Conservation (phyloP, 2,113 vertebrate genomes). For the Vulpes lagopus region DNA sequence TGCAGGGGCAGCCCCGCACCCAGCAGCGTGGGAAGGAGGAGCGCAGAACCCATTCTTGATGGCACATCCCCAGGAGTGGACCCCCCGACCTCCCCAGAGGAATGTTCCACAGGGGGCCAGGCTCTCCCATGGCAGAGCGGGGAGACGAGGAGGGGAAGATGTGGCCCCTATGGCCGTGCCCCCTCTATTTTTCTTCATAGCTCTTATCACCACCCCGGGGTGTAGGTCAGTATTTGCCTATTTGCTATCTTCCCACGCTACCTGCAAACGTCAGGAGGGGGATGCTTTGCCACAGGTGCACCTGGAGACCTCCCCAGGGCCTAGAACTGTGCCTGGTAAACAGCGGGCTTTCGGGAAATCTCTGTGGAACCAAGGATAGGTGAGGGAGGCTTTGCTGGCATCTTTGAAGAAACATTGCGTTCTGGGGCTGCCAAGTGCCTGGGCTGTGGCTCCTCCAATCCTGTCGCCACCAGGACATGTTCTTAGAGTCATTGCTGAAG, state of each 20-base stretch:
- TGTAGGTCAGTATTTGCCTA: too few species aligned
- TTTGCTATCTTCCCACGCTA: background rate
- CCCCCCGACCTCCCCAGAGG: background rate
- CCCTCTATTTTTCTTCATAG: background rate
- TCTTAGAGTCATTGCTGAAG: background rate
- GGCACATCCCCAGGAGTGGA: background rate
- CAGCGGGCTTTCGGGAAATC: background rate
- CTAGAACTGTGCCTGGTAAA: background rate
- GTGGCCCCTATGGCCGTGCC: fast-evolving
- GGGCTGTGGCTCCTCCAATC: background rate
- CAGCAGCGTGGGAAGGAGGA: background rate
- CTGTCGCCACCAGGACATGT: background rate
- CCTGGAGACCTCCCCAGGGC: background rate
- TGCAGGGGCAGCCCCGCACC: too few species aligned
- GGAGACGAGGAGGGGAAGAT: background rate
- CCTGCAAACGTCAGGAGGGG: background rate
- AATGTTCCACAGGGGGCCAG: background rate
- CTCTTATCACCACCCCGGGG: background rate
- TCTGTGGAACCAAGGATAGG: background rate
- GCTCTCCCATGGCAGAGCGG: fast-evolving
- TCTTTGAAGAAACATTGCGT: conserved; percentile 49
- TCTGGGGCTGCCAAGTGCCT: conserved; percentile 28
- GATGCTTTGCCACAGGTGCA: background rate
- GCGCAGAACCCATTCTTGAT: background rate
- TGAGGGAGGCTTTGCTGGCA: background rate